phyloP scores from a whole-genome alignment of 2,113 vertebrate genomes.

The Epinephelus cyanopodus region DNA sequence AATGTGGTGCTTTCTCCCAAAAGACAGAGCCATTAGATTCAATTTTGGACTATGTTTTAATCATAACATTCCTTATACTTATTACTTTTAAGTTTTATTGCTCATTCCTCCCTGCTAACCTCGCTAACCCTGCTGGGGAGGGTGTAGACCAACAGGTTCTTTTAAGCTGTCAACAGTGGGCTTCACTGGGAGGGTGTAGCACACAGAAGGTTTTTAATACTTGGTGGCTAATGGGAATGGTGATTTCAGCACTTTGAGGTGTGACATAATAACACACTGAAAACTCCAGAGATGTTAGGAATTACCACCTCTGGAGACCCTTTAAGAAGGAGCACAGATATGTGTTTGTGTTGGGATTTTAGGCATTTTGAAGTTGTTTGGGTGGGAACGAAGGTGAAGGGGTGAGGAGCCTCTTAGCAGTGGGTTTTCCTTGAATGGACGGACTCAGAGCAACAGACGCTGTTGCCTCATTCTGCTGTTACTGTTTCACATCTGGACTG shows the following conservation, averaged over 20 bases:
- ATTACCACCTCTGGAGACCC: background rate
- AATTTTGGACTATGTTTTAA: background rate
- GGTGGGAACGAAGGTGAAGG: background rate
- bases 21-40: background rate
- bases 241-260: background rate
- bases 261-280: background rate
- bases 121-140: background rate
- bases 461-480: constrained; percentile 12
- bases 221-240: too few species aligned
- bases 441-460: constrained; percentile 8
- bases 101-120: background rate
- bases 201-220: background rate
- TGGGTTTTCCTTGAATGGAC: background rate
- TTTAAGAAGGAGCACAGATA: background rate
- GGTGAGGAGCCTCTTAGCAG: background rate
- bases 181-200: background rate
- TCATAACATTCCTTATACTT: background rate
- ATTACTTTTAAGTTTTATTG: background rate
- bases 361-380: background rate
- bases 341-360: background rate
- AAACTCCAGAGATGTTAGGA: background rate
- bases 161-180: background rate
- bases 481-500: constrained; percentile 38
- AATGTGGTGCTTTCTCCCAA: background rate
- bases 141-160: background rate